A percentile compares a stretch with the other conserved stretches of the same genome.
These are phyloP conservation scores for Phenganax marumi DNA, from an alignment of 92 coral and sea anemone species.

Conservation along the genomic window DNA sequence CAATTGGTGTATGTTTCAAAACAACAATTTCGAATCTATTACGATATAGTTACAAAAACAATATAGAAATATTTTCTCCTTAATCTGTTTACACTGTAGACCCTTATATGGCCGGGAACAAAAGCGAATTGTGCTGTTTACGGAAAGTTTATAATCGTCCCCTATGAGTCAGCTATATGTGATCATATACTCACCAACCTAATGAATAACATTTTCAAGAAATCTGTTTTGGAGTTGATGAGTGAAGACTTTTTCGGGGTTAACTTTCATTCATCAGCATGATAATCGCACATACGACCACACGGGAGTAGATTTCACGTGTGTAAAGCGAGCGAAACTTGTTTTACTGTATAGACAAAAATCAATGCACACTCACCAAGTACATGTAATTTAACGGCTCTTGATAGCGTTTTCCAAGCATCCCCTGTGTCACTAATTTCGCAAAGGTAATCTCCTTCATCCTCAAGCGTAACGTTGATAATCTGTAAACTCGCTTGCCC, in stretches of 20 bases:
- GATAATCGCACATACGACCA: neutral
- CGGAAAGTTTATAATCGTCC: too few relatives aligned
- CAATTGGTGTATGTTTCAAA: neutral
- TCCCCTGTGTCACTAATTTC: constrained; percentile 24
- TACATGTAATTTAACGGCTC: constrained; percentile 34
- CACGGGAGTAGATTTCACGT: neutral
- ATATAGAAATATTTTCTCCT: neutral
- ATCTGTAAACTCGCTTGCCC: constrained; percentile 37
- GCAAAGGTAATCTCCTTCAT: constrained; percentile 40
- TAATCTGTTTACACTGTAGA: neutral
- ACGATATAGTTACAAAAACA: too few relatives aligned
- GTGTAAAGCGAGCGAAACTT: neutral
- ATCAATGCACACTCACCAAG: constrained; percentile 28
- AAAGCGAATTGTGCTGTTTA: too few relatives aligned
- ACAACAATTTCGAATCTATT: too few relatives aligned
- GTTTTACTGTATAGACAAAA: neutral
- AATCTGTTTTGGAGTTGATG: neutral
- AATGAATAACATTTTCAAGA: too few relatives aligned
- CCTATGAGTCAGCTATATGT: too few relatives aligned
- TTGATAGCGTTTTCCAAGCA: constrained; percentile 26
- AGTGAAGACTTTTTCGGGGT: neutral
- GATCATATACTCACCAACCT: too few relatives aligned
- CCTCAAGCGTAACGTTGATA: constrained; percentile 38
- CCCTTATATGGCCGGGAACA: too few relatives aligned
- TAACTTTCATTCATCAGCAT: neutral